These are phyloP conservation scores for Actinostola sp. DNA, from an alignment of 92 coral and sea anemone species.

Conservation along the genomic window DNA sequence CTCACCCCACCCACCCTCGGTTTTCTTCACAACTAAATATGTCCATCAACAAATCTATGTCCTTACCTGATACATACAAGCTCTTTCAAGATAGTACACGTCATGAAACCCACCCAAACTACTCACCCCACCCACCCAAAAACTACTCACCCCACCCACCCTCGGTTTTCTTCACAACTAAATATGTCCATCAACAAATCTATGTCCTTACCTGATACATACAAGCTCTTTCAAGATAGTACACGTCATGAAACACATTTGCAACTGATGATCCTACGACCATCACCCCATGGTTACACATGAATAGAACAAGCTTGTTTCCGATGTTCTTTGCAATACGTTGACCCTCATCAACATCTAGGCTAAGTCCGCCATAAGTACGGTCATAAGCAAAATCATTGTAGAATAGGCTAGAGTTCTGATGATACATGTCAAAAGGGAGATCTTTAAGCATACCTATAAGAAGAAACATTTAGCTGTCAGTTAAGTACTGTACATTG, in stretches of 20 bases:
- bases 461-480: not conserved
- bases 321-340: conserved; percentile 61
- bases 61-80: too few relatives aligned
- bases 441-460: conserved; percentile 68
- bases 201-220: conserved; percentile 63
- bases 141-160: too few relatives aligned
- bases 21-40: too few relatives aligned
- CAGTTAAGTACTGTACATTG: not conserved
- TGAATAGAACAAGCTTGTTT: conserved; percentile 60
- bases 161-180: too few relatives aligned
- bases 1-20: too few relatives aligned
- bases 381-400: conserved; percentile 67
- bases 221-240: conserved; percentile 79
- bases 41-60: too few relatives aligned
- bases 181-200: too few relatives aligned
- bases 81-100: too few relatives aligned
- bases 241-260: conserved; percentile 54
- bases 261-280: conserved; percentile 66
- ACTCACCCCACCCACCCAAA: too few relatives aligned
- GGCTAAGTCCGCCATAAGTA: conserved; percentile 52
- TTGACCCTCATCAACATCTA: conserved; percentile 50
- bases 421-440: conserved; percentile 71
- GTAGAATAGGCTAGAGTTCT: conserved; percentile 59
- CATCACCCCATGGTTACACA: conserved; percentile 78
- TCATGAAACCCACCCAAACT: too few relatives aligned